Evolutionary conservation across 2,888 invertebrate genomes (phyloP), one percentile per base, ranked within the genome.

Genomic region (Catocala nupta): DNA sequence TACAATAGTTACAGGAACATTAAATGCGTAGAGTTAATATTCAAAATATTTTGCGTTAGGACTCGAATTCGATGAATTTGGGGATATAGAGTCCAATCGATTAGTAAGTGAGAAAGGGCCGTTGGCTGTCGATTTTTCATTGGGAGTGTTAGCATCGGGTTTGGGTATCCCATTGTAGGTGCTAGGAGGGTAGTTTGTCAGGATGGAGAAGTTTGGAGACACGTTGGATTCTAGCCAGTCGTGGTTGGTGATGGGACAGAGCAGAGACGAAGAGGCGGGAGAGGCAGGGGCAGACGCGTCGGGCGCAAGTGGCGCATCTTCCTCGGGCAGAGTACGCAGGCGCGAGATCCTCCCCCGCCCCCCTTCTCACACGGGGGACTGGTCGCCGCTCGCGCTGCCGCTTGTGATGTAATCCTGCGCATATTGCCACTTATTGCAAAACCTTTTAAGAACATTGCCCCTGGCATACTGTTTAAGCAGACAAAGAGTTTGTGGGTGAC

Each of bases 281-380:
- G 90, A 87, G 89, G 90, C 85, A 62, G 82, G 80, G 70, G 66
- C 61, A 48, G 83, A 75, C 69, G 82, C 81, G 66, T 83, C 83
- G 53, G 77, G 70, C 13, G 56, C 56, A 64, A 78, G 70, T 55
- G 82, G 71, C 63, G 79, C 82, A 77, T 93, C 93, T 83, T 94
- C 93, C 85, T 93, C 93, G 61, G 90, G 87, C 77, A 93, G 83
- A 70, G 92, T 92, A 83, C 89, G 89, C 86, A 93, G 90, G 87
- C 92, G 92, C 81, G 84, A 80, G 65, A 89, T 86, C 92, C 93
- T 92, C 94, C 90, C 94, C 93, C 94, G 94, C 94, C 90, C 87
- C 84, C 81, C 91, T 57, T 83, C 93, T 94, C 94, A 94, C 82
- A 94, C 94, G 5, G 94, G 93, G 25, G 94, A 94, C 77, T 93